Base-by-base conservation (phyloP, 2,888 invertebrate genomes). In the Yponomeuta sedellus region DNA sequence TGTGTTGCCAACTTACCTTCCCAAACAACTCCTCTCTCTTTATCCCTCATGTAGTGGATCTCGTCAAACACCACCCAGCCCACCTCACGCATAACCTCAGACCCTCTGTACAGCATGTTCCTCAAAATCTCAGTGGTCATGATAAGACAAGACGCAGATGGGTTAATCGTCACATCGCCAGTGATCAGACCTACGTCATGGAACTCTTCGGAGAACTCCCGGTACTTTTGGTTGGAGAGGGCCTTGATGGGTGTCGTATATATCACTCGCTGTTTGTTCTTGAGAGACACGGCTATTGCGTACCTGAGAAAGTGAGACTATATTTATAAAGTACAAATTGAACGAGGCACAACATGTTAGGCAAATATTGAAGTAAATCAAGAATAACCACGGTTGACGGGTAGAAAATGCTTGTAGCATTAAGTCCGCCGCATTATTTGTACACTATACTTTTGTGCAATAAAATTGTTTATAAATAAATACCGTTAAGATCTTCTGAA, bases 61-160 rank as follows among this genome's bases (percentile, higher is more conserved):
- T 99, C 99, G 82, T 99, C 99, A 89, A 99, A 99, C 66, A 99
- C 93, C 1, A 99, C 99, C 99, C 99, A 99, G 64, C 99, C 99
- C 0, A 99, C 99, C 93, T 99, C 99, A 68, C 99, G 93, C 97
- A 99, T 99, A 25, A 99, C 95, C 92, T 99, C 99, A 57, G 98
- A 98, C 64, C 99, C 99, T 79, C 99, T 93, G 80, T 99, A 99
- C 67, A 99, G 91, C 99, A 99, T 99, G 77, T 98, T 98, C 70
- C 99, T 93, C 69, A 99, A 91, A 93, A 99, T 99, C 95, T 99
- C 99, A n/a, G 99, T 99, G 0, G 99, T 99, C 99, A 99, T 99
- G 71, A 99, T 98, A 56, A 99, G 93, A 85, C 99, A 98, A 66
- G 98, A 98, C 16, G 99, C 99, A 52, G 96, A 96, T 5, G 99